Evolutionary conservation across 2,113 vertebrate genomes (phyloP), one percentile per base, ranked within the genome.

Genomic region (Typhlomys cinereus): DNA sequence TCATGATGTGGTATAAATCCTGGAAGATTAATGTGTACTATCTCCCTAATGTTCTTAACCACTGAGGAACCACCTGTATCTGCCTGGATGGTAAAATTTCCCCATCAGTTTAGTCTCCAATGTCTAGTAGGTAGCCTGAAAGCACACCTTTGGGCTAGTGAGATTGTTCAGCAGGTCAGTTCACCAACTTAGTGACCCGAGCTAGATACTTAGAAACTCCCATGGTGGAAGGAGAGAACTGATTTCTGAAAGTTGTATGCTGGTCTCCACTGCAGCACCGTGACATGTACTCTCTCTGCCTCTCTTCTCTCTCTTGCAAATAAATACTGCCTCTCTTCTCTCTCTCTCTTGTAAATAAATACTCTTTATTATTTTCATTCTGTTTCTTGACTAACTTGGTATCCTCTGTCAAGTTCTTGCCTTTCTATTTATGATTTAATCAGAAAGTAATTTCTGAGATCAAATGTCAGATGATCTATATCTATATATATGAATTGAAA

Each of bases 321-420:
- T n/a, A n/a, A n/a, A n/a, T n/a, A n/a, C n/a, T n/a, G n/a, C n/a
- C n/a, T n/a, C n/a, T n/a, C n/a, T n/a, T n/a, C n/a, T n/a, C n/a
- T n/a, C n/a, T n/a, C n/a, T n/a, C n/a, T n/a, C n/a, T n/a, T n/a
- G n/a, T n/a, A n/a, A n/a, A n/a, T n/a, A n/a, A n/a, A n/a, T n/a
- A n/a, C n/a, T n/a, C 14, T 75, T 46, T 69, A 18, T 34, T 67
- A 14, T 27, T 78, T 78, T 15, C 7, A 36, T 79, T 88, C 27
- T 50, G 31, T 95, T 75, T 21, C 21, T 93, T 88, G 1, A 67
- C 34, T 83, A 78, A 41, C 7, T 76, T 88, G 34, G 75, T 87
- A 59, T 34, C 78, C 25, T 85, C 48, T 48, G 25, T 20, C 85
- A 62, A 92, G 52, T 44, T 86, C 73, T 64, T 61, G 48, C 67